Evolutionary conservation across 2,888 invertebrate genomes (phyloP).

Genomic region (Drosophila fulvimacula): DNA sequence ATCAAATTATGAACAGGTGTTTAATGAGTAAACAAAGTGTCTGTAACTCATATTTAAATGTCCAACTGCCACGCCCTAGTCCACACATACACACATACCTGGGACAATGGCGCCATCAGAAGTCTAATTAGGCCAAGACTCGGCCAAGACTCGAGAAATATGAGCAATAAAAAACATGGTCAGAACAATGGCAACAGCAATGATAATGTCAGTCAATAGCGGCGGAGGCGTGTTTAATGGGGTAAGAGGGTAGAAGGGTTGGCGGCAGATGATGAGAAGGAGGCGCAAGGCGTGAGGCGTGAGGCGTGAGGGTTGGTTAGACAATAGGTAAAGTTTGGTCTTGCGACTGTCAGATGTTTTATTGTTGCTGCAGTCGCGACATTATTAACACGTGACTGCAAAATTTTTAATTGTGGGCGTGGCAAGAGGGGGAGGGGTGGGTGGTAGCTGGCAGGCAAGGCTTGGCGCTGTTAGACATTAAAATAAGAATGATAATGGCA

Average conservation of each 20-base stretch:
- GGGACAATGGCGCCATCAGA: slow-evolving; percentile 18
- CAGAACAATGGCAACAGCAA: slow-evolving; percentile 6
- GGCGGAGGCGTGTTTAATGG: neutral
- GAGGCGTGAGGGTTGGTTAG: neutral
- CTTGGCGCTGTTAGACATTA: slow-evolving; percentile 46
- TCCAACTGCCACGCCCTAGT: slow-evolving; percentile 22
- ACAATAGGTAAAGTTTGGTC: slow-evolving; percentile 23
- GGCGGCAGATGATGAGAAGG: too few relatives aligned
- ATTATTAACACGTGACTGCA: slow-evolving; percentile 74
- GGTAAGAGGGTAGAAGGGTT: neutral
- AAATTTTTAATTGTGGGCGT: slow-evolving; percentile 64
- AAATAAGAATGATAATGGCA: slow-evolving; percentile 65
- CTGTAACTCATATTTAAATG: slow-evolving; percentile 8
- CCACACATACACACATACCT: slow-evolving; percentile 5
- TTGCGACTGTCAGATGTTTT: slow-evolving; percentile 51
- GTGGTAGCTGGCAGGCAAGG: slow-evolving; percentile 1
- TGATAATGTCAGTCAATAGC: slow-evolving; percentile 41
- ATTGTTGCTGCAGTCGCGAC: slow-evolving; percentile 37
- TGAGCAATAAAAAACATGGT: slow-evolving; percentile 9
- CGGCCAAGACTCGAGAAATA: slow-evolving; percentile 13
- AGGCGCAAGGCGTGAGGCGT: too few relatives aligned
- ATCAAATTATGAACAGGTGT: slow-evolving; percentile 4
- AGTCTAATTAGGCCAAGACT: slow-evolving; percentile 39
- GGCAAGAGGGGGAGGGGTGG: neutral
- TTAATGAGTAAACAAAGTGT: slow-evolving; percentile 6